Base-by-base conservation (phyloP, 1,140 invertebrate species). In the Bombus confusus region DNA sequence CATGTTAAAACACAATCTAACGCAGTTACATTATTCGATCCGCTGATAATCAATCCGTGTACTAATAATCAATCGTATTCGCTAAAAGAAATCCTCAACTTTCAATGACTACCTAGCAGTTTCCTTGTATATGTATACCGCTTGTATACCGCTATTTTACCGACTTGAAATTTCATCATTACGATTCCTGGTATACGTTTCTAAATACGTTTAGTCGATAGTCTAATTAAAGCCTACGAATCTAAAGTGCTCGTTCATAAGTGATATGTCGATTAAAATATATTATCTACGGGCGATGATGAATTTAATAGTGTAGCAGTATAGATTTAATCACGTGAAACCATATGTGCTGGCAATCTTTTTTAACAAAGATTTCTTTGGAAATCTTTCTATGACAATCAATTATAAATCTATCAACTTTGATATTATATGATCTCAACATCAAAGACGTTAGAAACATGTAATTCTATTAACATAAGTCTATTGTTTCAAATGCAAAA, bases 191-290 rank as follows among this genome's bases (percentile, higher is more conserved):
- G 28, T 79, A 80, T 34, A 72, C 47, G 59, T 59, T 72, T 86
- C 47, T 86, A 86, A 39, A 41, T 74, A 87, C 83, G 52, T 69
- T 69, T 90, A 88, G 41, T 90, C 72, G 69, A 84, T 87, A 90
- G 47, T 81, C 72, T 79, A 90, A 90, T 80, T 81, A 83, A 90
- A 87, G 74, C 59, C 88, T 90, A 90, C 68, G 37, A 86, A 88
- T 90, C 90, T 91, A 91, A 43, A 92, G 75, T 89, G 91, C 86
- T 92, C 77, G 80, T 68, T 87, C 76, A 77, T 91, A 91, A 90
- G 80, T 91, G 92, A 92, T 93, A 93, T 92, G 92, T 93, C 83
- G 83, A 88, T 82, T 87, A 92, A 92, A 92, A 85, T 92, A 91
- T 88, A 91, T 80, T 88, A 84, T 68, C 86, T 91, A 92, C 72